Conservation (phyloP, 1,140 invertebrate species). For the Pristionchus pacificus region DNA sequence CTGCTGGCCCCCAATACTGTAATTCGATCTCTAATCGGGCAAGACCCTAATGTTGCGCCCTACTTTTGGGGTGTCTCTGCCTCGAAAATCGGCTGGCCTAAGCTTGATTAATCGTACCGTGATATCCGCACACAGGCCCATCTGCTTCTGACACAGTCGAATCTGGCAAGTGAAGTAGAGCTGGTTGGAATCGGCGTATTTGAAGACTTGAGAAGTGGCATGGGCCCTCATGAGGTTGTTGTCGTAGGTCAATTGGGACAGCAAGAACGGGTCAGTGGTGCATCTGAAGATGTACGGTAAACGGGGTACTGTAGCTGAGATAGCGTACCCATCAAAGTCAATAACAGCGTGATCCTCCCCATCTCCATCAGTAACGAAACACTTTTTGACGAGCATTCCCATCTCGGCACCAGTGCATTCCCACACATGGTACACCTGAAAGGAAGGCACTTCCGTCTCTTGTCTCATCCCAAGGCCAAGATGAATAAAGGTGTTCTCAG, state of each 20-base stretch:
- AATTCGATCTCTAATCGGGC: too few relatives aligned
- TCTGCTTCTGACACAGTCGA: slow-evolving; percentile 54
- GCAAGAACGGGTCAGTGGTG: slow-evolving; percentile 43
- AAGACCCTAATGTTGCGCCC: not conserved
- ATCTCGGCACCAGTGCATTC: slow-evolving; percentile 51
- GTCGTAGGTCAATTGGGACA: slow-evolving; percentile 49
- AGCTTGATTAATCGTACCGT: slow-evolving; percentile 39
- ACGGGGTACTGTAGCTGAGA: slow-evolving; percentile 1
- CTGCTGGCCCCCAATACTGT: too few relatives aligned
- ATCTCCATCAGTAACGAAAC: slow-evolving; percentile 57
- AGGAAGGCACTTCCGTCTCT: slow-evolving; percentile 10
- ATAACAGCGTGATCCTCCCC: slow-evolving; percentile 56
- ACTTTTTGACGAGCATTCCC: slow-evolving; percentile 56
- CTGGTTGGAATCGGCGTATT: slow-evolving; percentile 56
- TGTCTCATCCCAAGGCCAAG: slow-evolving; percentile 16
- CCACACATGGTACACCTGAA: slow-evolving; percentile 51
- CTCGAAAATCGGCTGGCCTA: not conserved
- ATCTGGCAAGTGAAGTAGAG: slow-evolving; percentile 57
- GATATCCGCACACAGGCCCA: slow-evolving; percentile 54
- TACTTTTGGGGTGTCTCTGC: not conserved
- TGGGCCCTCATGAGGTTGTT: slow-evolving; percentile 45
- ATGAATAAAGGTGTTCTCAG: not conserved
- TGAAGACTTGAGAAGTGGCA: slow-evolving; percentile 53
- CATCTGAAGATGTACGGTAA: slow-evolving; percentile 38
- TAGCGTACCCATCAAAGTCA: slow-evolving; percentile 45